Conservation (phyloP, 1,140 invertebrate genomes). For the Cherax destructor region DNA sequence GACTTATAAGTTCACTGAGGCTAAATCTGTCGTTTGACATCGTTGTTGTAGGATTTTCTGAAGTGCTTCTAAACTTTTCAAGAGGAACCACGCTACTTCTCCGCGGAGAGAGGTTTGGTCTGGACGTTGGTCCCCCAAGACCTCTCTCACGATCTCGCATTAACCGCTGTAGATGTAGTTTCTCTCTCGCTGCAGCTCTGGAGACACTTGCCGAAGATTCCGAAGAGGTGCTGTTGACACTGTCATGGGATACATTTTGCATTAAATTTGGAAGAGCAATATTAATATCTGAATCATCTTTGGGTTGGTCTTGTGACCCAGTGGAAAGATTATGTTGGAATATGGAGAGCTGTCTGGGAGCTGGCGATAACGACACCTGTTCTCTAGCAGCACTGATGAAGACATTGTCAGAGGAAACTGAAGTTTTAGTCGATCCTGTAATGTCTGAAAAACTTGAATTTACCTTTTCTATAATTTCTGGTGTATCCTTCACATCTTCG, state of each 20-base stretch:
- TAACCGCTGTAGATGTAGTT: conserved; percentile 24
- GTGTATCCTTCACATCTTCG: not conserved
- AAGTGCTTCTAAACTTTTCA: not conserved
- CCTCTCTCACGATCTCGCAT: conserved; percentile 5
- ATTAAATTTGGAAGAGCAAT: not conserved
- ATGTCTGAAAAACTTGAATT: conserved; percentile 1
- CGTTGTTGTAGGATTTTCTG: not conserved
- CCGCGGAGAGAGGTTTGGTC: not conserved
- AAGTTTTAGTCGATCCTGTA: not conserved
- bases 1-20: conserved; percentile 41
- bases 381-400: not conserved
- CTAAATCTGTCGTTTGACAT: conserved; percentile 21
- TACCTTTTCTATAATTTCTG: not conserved
- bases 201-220: not conserved
- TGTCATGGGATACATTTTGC: not conserved
- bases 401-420: not conserved
- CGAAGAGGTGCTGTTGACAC: not conserved
- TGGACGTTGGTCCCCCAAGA: not conserved
- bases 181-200: conserved; percentile 14
- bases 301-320: not conserved
- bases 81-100: not conserved
- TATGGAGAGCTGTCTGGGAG: not conserved
- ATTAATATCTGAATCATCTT: not conserved
- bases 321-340: not conserved
- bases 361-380: not conserved